Conservation (phyloP, 2,888 invertebrate genomes). For the Sesia bembeciformis region DNA sequence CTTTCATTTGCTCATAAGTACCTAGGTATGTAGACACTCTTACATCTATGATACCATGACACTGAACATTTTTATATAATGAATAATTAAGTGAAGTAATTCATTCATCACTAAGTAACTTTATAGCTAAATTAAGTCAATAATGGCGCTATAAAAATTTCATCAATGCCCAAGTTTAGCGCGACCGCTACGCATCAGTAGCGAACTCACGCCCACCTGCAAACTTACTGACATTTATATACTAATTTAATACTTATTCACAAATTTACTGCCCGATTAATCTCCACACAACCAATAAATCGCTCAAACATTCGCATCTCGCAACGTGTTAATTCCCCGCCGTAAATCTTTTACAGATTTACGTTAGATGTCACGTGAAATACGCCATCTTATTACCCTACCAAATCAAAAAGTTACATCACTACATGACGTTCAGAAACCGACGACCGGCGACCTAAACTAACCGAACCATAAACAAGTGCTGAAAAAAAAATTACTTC, state of each 20-base stretch:
- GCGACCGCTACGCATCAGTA: conserved; percentile 5
- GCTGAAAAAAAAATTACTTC: conserved; percentile 70
- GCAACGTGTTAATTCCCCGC: conserved; percentile 50
- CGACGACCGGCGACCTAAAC: conserved; percentile 45
- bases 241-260: conserved; percentile 20
- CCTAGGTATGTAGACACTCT: too few relatives aligned
- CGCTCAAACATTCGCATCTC: conserved; percentile 49
- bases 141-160: too few relatives aligned
- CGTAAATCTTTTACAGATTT: conserved; percentile 57
- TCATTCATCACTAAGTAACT: too few relatives aligned
- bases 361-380: conserved; percentile 41
- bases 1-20: too few relatives aligned
- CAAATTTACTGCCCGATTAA: conserved; percentile 47
- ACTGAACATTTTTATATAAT: too few relatives aligned
- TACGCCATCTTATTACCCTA: conserved; percentile 38
- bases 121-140: too few relatives aligned
- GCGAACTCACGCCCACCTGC: conserved; percentile 40
- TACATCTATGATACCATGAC: too few relatives aligned
- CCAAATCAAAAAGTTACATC: conserved; percentile 30
- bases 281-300: conserved; percentile 55
- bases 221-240: conserved; percentile 6
- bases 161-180: too few relatives aligned
- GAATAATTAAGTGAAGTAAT: too few relatives aligned
- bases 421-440: conserved; percentile 9
- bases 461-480: conserved; percentile 45